Base-by-base conservation (phyloP, 2,113 vertebrate genomes). In the Microcebus lehilahytsara region DNA sequence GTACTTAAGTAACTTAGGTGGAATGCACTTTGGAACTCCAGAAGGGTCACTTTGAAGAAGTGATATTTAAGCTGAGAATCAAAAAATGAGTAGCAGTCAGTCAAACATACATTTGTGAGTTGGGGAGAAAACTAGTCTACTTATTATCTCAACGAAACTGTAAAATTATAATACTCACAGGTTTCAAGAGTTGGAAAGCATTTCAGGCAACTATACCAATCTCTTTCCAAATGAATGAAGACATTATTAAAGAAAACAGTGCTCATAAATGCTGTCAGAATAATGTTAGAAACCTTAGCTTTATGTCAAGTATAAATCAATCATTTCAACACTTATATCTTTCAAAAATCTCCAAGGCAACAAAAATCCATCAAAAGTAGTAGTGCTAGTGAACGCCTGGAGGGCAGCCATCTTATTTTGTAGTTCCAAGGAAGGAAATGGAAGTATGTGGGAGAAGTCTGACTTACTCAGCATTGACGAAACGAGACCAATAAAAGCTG, bases 251-350 rank as follows among this genome's bases (percentile, higher is more conserved):
- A 96, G 95, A 98, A 98, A 98, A 96, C 93, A 96, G 92, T 91
- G 93, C 86, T 96, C 95, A 96, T 97, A 95, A 97, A 97, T 88
- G 97, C 96, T 97, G 80, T 91, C 92, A 94, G 81, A 98, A 96
- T 87, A 96, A 89, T 79, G 96, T 97, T 98, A 97, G 97, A 98
- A 98, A 97, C 32, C 98, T 95, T 20, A 97, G 98, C 89, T 98
- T 99, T 95, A 95, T 96, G 96, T 98, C 98, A 98, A 99, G 97
- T 98, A 99, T 99, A 99, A 99, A 99, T 99, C 98, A 99, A 98
- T 97, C 95, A 92, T 98, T 98, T 97, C 97, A 98, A 98, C 97
- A 96, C 69, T 98, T 98, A 97, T 90, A 98, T 98, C 98, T 98
- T 98, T 98, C 98, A 97, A 98, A 98, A 99, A 98, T 98, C 98